Base-by-base conservation (phyloP, 1,140 invertebrate species). In the Littorina saxatilis region DNA sequence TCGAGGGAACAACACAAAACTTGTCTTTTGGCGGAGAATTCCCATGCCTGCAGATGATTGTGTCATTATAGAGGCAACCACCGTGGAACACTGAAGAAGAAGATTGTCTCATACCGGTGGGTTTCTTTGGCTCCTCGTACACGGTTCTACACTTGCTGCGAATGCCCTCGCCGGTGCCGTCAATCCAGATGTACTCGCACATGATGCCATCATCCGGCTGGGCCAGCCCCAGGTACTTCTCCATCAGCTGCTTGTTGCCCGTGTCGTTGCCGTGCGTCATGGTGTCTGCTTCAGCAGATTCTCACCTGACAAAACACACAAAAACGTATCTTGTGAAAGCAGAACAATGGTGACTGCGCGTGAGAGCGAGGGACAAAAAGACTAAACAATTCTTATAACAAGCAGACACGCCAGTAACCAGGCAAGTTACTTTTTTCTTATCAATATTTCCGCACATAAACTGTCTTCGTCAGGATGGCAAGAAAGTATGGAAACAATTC, bases 111-210 rank as follows among this genome's bases (percentile, higher is more conserved):
- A n/a, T 83, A 95, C 94, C 94, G 93, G 95, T 94, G 0, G 96
- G 94, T 78, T 93, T 91, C 84, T 95, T 95, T 0, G 97, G 97
- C 37, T 96, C 93, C 85, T 95, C 96, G 88, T 96, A 95, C 50
- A 98, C 72, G 0, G 98, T 99, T 83, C 96, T 94, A 23, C 97
- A 97, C 91, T 99, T 99, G 89, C 95, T 95, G 81, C 98, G 93
- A 4, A 99, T 89, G 82, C 96, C 94, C 92, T 99, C 97, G 1
- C 97, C 97, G 1, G 96, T 96, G 4, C 98, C 98, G 91, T 99
- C 98, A 82, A 99, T 97, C 98, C 98, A 99, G 52, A 99, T 94
- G 92, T 99, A 99, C 83, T 96, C 97, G 1, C 95, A 96, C 89
- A 97, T 95, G 47, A 96, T 94, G 88, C 94, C 94, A 50, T 90